A percentile compares a stretch with the other conserved stretches of the same genome.
phyloP scores from a whole-genome alignment of 1,140 invertebrate genomes.

The Drosophila seguyi region DNA sequence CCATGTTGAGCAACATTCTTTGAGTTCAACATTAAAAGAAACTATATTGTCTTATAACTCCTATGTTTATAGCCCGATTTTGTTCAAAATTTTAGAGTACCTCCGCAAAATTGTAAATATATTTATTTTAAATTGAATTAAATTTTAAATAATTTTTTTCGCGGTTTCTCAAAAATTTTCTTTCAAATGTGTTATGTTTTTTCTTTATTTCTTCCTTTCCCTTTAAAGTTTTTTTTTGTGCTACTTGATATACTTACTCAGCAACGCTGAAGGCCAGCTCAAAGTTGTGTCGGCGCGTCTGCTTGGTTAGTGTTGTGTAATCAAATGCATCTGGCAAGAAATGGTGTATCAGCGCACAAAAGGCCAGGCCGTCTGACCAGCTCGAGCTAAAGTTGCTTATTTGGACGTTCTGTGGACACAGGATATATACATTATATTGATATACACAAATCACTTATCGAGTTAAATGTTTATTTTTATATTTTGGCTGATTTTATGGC shows the following conservation, averaged over 20 bases:
- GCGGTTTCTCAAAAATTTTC: too few species aligned
- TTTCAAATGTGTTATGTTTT: too few species aligned
- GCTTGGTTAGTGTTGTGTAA: conserved; percentile 93
- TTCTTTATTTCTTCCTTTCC: not conserved
- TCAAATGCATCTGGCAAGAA: conserved; percentile 98
- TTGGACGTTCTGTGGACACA: conserved; percentile 90
- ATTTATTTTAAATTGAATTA: not conserved
- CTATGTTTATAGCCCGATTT: not conserved
- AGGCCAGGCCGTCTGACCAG: conserved; percentile 98
- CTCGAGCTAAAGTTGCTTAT: conserved; percentile 98
- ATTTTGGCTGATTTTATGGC: conserved; percentile 12
- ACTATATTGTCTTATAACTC: too few species aligned
- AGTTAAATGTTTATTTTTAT: too few species aligned
- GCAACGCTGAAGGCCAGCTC: conserved; percentile 98
- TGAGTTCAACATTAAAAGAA: too few species aligned
- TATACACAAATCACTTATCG: not conserved
- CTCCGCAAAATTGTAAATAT: too few species aligned
- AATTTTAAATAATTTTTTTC: not conserved
- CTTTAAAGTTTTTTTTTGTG: too few species aligned
- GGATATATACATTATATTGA: conserved; percentile 24
- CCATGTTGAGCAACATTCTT: too few species aligned
- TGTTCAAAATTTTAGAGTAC: too few species aligned
- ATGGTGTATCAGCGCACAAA: conserved; percentile 98
- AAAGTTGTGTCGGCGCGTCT: conserved; percentile 96
- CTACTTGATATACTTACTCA: conserved; percentile 97